Evolutionary conservation across 1,140 invertebrate genomes (phyloP).

Genomic region (Oryzaephilus surinamensis): DNA sequence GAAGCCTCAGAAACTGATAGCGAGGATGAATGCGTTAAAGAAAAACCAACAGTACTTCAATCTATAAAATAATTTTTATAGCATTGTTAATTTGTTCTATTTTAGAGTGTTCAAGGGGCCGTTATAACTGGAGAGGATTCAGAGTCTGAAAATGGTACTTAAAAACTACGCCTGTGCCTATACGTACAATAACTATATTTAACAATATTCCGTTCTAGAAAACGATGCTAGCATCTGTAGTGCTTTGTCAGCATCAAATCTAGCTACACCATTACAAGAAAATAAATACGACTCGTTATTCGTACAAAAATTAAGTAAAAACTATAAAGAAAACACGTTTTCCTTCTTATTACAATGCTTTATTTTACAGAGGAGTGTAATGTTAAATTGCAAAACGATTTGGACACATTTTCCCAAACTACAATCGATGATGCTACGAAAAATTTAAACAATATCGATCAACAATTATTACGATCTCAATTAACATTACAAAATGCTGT

Average conservation of each 20-base stretch:
- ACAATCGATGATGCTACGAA: conserved; percentile 22
- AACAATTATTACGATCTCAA: conserved; percentile 31
- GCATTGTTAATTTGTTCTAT: conserved; percentile 10
- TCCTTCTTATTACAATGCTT: conserved; percentile 5
- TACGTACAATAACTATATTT: neutral
- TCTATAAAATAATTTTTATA: conserved; percentile 1
- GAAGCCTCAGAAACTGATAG: conserved; percentile 35
- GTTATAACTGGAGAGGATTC: conserved; percentile 33
- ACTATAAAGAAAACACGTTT: conserved; percentile 3
- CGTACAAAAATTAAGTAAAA: conserved; percentile 30
- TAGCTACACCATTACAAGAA: conserved; percentile 5
- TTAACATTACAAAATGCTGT: conserved; percentile 29
- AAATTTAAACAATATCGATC: conserved; percentile 24
- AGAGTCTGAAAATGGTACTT: conserved; percentile 31
- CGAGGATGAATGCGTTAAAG: conserved; percentile 25
- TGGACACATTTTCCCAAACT: conserved; percentile 21
- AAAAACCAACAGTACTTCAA: neutral
- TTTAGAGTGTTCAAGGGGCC: conserved; percentile 29
- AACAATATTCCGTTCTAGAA: conserved; percentile 15
- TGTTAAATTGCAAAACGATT: conserved; percentile 17
- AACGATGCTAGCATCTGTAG: conserved; percentile 21
- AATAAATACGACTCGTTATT: conserved; percentile 25
- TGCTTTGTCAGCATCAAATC: conserved; percentile 22
- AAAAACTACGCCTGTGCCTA: neutral
- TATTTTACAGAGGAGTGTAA: conserved; percentile 28